These are phyloP conservation scores for Chaetodon trifasciatus DNA, from an alignment of 2,797 vertebrate species.

Conservation along the genomic window DNA sequence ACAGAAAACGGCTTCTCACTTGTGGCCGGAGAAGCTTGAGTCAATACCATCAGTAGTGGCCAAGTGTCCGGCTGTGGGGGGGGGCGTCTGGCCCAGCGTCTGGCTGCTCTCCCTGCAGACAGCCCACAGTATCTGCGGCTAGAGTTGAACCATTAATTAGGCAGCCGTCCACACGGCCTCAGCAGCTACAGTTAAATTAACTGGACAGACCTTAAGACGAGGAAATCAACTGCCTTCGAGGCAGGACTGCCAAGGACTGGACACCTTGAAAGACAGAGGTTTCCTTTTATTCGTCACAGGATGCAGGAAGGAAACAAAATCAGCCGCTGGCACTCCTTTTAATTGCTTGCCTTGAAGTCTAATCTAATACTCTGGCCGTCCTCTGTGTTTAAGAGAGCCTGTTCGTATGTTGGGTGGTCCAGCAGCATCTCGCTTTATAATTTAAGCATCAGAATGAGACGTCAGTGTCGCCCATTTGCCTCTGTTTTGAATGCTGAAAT, in stretches of 20 bases:
- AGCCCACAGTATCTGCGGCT: conserved; percentile 33
- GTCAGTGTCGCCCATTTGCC: neutral
- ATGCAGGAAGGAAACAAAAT: conserved; percentile 1
- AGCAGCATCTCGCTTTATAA: neutral
- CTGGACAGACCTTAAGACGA: conserved; percentile 58
- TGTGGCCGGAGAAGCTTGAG: conserved; percentile 31
- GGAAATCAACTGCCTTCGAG: conserved; percentile 41
- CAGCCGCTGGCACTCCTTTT: conserved; percentile 34
- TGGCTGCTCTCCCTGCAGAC: conserved; percentile 47
- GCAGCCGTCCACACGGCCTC: conserved; percentile 37
- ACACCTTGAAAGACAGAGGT: conserved; percentile 13
- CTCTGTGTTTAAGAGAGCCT: conserved; percentile 34
- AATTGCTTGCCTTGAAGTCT: conserved; percentile 62
- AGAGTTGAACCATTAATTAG: conserved; percentile 48
- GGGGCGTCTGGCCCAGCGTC: conserved; percentile 17
- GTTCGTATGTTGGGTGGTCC: conserved; percentile 41
- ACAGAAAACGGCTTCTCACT: conserved; percentile 30
- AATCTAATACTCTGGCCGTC: conserved; percentile 37
- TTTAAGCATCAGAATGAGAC: conserved; percentile 25
- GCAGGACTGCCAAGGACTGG: conserved; percentile 24
- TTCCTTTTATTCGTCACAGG: conserved; percentile 32
- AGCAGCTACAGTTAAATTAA: conserved; percentile 55
- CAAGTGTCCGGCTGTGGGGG: conserved; percentile 20
- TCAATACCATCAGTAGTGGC: conserved; percentile 31
- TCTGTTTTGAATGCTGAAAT: no score